phyloP scores from a whole-genome alignment of 2,797 vertebrate genomes.

The Bryconaethiops microstoma region DNA sequence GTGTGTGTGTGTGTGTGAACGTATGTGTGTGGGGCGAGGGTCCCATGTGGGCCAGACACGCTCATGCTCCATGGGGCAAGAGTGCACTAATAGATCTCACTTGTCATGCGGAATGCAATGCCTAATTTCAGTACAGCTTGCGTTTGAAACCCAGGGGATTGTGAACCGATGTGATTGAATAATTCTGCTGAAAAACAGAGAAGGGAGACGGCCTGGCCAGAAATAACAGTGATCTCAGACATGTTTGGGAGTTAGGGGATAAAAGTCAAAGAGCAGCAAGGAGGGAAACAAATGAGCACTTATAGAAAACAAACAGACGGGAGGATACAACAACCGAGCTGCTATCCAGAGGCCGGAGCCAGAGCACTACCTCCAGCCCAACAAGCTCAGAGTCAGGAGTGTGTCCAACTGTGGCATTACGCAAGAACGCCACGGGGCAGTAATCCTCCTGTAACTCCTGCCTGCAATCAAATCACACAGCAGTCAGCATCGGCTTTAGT shows the following conservation, averaged over 20 bases:
- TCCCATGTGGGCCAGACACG: slow-evolving; percentile 41
- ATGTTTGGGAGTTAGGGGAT: slow-evolving; percentile 65
- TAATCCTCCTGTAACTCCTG: slow-evolving; percentile 61
- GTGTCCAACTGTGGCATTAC: slow-evolving; percentile 65
- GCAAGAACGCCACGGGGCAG: slow-evolving; percentile 60
- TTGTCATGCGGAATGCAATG: slow-evolving; percentile 78
- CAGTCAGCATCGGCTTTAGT: slow-evolving; percentile 54
- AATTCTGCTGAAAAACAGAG: slow-evolving; percentile 62
- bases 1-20: too few relatives aligned
- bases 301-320: slow-evolving; percentile 6
- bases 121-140: slow-evolving; percentile 78
- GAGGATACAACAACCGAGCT: slow-evolving; percentile 11
- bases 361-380: slow-evolving; percentile 17
- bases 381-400: slow-evolving; percentile 58
- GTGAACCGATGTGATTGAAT: slow-evolving; percentile 74
- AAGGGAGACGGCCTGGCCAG: slow-evolving; percentile 66
- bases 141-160: slow-evolving; percentile 74
- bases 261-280: slow-evolving; percentile 73
- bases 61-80: slow-evolving; percentile 65
- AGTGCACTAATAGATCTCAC: slow-evolving; percentile 80
- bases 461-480: slow-evolving; percentile 63
- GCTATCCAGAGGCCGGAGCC: slow-evolving; percentile 60
- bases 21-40: slow-evolving; percentile 45
- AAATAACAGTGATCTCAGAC: slow-evolving; percentile 73
- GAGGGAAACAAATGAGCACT: slow-evolving; percentile 72